These are phyloP conservation scores for Philhelius pedissequus DNA, from an alignment of 2,888 invertebrate species.

Conservation along the genomic window DNA sequence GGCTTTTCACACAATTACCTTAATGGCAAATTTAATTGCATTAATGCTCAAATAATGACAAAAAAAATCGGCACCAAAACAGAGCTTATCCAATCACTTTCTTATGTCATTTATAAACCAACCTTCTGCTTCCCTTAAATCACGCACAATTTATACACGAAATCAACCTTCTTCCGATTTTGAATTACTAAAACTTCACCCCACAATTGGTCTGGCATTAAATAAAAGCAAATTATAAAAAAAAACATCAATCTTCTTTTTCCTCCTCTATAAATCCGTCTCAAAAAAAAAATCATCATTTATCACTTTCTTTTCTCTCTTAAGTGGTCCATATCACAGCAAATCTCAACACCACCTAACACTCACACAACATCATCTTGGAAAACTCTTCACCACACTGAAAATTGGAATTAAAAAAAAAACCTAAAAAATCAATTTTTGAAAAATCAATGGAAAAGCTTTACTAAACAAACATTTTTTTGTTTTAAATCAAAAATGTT, in stretches of 20 bases:
- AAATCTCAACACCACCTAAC: conserved; percentile 65
- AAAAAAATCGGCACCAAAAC: not conserved
- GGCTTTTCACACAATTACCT: not conserved
- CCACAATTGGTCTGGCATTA: conserved; percentile 25
- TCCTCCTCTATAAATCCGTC: conserved; percentile 20
- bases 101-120: conserved; percentile 32
- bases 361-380: conserved; percentile 67
- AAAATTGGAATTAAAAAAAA: conserved; percentile 55
- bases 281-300: conserved; percentile 42
- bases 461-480: conserved; percentile 31
- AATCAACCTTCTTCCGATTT: not conserved
- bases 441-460: conserved; percentile 59
- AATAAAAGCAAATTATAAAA: conserved; percentile 9
- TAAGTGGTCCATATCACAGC: conserved; percentile 67
- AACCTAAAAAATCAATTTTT: conserved; percentile 24
- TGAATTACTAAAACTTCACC: not conserved
- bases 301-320: conserved; percentile 64
- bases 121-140: conserved; percentile 19
- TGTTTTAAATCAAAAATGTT: conserved; percentile 14
- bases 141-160: conserved; percentile 34
- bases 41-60: not conserved
- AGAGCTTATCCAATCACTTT: conserved; percentile 20
- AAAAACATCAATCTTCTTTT: conserved; percentile 54
- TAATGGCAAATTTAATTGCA: not conserved
- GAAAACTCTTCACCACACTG: conserved; percentile 53